A percentile compares a stretch with the other conserved stretches of the same genome.
These are phyloP conservation scores for Spilogale gracilis DNA, from an alignment of 2,113 vertebrate genomes.

Conservation along the genomic window DNA sequence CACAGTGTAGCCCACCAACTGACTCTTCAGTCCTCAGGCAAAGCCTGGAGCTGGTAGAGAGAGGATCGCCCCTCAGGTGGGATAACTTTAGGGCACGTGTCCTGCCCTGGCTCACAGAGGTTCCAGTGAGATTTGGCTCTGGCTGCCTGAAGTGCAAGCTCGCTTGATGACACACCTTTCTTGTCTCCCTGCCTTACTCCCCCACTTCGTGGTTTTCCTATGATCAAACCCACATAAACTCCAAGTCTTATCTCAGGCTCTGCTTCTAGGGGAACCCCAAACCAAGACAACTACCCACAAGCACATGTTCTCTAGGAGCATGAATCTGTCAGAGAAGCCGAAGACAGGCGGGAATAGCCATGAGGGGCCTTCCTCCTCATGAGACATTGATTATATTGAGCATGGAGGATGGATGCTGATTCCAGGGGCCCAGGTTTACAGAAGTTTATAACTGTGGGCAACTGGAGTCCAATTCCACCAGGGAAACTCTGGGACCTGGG, in stretches of 20 bases:
- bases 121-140: background rate
- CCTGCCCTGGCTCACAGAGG: background rate
- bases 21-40: background rate
- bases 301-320: background rate
- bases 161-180: background rate
- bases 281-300: background rate
- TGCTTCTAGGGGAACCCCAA: background rate
- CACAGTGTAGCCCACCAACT: background rate
- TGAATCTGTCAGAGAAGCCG: background rate
- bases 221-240: background rate
- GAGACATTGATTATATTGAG: background rate
- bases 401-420: background rate
- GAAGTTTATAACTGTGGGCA: background rate
- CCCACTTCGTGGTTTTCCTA: background rate
- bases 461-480: background rate
- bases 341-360: background rate
- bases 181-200: background rate
- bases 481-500: background rate
- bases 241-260: background rate
- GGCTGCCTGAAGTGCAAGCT: background rate
- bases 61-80: background rate
- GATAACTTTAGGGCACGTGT: background rate
- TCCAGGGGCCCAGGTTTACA: background rate
- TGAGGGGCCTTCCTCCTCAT: background rate
- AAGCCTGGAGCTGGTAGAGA: background rate